Conservation (phyloP, 2,113 vertebrate species). For the Leuciscus idus region DNA sequence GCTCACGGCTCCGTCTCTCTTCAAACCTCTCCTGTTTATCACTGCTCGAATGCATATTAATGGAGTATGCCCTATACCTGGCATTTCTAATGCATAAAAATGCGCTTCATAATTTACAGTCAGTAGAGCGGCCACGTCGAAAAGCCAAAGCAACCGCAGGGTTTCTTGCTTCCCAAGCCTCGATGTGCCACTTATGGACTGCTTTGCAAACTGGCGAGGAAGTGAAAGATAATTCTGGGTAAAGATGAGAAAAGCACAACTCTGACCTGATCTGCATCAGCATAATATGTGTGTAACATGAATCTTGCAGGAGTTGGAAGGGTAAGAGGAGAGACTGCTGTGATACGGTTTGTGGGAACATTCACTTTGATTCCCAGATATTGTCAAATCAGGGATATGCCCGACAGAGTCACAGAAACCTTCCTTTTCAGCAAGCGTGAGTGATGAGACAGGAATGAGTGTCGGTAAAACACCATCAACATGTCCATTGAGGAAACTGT, state of each 20-base stretch:
- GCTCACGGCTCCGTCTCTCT: slow-evolving; percentile 21
- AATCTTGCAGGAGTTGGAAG: slow-evolving; percentile 24
- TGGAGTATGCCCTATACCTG: slow-evolving; percentile 41
- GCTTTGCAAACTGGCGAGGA: slow-evolving; percentile 37
- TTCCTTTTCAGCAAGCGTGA: not conserved
- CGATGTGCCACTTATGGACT: slow-evolving; percentile 19
- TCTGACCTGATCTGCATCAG: slow-evolving; percentile 33
- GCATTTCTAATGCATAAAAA: slow-evolving; percentile 47
- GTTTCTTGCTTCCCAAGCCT: slow-evolving; percentile 11
- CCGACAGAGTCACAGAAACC: not conserved
- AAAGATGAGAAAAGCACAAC: slow-evolving; percentile 47
- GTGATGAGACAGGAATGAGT: not conserved
- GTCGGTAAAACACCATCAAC: not conserved
- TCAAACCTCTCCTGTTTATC: slow-evolving; percentile 31
- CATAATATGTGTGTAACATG: slow-evolving; percentile 41
- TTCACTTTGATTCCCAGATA: slow-evolving; percentile 34
- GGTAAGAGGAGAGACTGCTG: slow-evolving; percentile 10
- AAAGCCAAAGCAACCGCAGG: slow-evolving; percentile 12
- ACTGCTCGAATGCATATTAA: slow-evolving; percentile 48
- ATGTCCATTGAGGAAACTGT: not conserved
- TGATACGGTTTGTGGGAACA: not conserved
- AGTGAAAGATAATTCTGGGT: slow-evolving; percentile 34
- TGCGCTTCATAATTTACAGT: slow-evolving; percentile 40
- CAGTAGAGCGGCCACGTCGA: not conserved
- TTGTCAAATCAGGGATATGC: slow-evolving; percentile 36